These are phyloP conservation scores for Bubo blakistoni DNA, from an alignment of 2,113 vertebrate genomes.

Conservation along the genomic window DNA sequence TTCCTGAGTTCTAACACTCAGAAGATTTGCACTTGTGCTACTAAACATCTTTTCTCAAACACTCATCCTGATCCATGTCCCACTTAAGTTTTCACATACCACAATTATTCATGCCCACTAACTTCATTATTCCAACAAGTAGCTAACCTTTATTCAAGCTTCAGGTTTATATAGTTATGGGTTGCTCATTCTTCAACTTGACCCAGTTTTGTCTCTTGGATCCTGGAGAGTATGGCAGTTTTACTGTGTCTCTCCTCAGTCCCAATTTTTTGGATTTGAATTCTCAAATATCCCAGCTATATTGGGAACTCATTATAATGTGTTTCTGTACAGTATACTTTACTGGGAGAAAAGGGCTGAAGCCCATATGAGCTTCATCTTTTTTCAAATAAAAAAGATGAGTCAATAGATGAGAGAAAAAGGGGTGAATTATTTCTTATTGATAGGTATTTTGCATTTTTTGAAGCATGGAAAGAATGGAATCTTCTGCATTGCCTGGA, in stretches of 20 bases:
- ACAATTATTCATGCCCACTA: not conserved
- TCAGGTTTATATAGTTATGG: not conserved
- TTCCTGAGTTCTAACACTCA: not conserved
- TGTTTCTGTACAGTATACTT: not conserved
- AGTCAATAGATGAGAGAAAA: constrained; percentile 66
- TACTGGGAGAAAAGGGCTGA: not conserved
- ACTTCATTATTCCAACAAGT: not conserved
- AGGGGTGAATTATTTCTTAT: constrained; percentile 79
- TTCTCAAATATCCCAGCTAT: not conserved
- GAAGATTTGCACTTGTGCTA: not conserved
- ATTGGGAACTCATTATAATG: not conserved
- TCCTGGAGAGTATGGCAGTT: not conserved
- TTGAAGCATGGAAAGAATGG: constrained; percentile 95
- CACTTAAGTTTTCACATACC: not conserved
- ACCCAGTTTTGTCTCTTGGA: not conserved
- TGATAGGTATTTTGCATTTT: constrained; percentile 79
- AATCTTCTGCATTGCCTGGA: constrained; percentile 98
- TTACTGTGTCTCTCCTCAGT: not conserved
- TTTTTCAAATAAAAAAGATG: not conserved
- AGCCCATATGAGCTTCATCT: not conserved
- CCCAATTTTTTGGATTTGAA: not conserved
- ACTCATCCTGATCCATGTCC: accelerated
- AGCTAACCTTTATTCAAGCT: not conserved
- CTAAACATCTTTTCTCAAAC: not conserved
- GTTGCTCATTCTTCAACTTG: not conserved